phyloP scores from a whole-genome alignment of 2,113 vertebrate species.

The Myodes glareolus region DNA sequence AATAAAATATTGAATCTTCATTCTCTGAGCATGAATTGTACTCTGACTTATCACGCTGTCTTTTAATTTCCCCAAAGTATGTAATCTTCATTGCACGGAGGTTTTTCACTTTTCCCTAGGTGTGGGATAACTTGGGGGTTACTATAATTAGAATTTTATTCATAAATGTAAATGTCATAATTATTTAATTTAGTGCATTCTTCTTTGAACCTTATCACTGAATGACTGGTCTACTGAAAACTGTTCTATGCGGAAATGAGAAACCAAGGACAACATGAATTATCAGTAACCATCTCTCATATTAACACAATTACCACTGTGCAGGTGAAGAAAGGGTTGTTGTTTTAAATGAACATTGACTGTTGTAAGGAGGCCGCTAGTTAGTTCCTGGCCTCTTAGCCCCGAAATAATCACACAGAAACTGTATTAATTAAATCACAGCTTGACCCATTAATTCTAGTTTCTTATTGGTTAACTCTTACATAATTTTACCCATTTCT shows the following conservation, averaged over 20 bases:
- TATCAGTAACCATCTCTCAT: background rate
- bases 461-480: too few species aligned
- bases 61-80: background rate
- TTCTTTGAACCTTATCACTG: background rate
- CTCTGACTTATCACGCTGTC: background rate
- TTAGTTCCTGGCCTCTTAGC: too few species aligned
- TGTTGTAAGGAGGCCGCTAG: background rate
- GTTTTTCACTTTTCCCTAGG: background rate
- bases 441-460: too few species aligned
- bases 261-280: slow-evolving; percentile 18
- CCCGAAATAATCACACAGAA: too few species aligned
- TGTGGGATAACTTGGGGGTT: background rate
- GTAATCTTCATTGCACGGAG: slow-evolving; percentile 1
- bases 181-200: background rate
- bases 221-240: background rate
- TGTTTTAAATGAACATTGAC: background rate
- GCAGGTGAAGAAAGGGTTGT: background rate
- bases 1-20: background rate
- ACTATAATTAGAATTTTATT: background rate
- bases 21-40: background rate
- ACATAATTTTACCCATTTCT: too few species aligned
- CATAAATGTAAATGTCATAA: slow-evolving; percentile 11
- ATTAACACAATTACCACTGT: background rate
- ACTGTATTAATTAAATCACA: too few species aligned
- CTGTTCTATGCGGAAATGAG: background rate